Conservation (phyloP, 1,140 invertebrate genomes). For the Nephila pilipes region DNA sequence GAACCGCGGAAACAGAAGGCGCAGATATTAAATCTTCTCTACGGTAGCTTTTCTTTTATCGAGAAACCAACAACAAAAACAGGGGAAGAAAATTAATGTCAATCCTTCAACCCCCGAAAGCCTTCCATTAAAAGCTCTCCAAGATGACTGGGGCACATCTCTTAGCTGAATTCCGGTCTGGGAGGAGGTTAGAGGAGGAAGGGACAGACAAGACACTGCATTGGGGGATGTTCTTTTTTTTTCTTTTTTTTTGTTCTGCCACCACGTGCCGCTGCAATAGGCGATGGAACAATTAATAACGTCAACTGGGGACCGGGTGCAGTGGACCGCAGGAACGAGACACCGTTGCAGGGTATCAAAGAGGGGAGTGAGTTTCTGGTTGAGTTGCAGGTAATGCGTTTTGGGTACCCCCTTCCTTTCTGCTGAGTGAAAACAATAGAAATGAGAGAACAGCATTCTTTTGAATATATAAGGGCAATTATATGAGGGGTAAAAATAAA, state of each 20-base stretch:
- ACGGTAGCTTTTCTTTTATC: background rate
- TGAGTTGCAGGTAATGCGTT: conserved; percentile 46
- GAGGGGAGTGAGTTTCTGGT: background rate
- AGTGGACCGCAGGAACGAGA: conserved; percentile 8
- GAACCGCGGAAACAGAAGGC: conserved; percentile 33
- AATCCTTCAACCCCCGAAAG: conserved; percentile 46
- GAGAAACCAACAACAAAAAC: conserved; percentile 31
- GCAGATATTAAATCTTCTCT: conserved; percentile 55
- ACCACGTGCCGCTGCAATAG: conserved; percentile 30
- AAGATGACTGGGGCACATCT: conserved; percentile 16
- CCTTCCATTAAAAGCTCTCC: conserved; percentile 48
- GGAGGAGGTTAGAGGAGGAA: background rate
- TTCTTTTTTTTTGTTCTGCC: background rate
- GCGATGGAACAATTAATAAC: conserved; percentile 43
- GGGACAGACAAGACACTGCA: conserved; percentile 26
- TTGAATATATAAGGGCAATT: background rate
- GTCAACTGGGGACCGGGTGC: conserved; percentile 10
- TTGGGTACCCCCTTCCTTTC: background rate
- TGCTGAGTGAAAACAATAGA: background rate
- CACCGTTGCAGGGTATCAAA: background rate
- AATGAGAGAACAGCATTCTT: background rate
- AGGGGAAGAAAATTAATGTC: conserved; percentile 36
- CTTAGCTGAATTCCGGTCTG: background rate
- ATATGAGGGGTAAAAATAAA: too few species aligned
- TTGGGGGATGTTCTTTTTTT: background rate